Evolutionary conservation across 1,140 invertebrate species (phyloP), one percentile per base, ranked within the genome.

Genomic region (Maconellicoccus hirsutus): DNA sequence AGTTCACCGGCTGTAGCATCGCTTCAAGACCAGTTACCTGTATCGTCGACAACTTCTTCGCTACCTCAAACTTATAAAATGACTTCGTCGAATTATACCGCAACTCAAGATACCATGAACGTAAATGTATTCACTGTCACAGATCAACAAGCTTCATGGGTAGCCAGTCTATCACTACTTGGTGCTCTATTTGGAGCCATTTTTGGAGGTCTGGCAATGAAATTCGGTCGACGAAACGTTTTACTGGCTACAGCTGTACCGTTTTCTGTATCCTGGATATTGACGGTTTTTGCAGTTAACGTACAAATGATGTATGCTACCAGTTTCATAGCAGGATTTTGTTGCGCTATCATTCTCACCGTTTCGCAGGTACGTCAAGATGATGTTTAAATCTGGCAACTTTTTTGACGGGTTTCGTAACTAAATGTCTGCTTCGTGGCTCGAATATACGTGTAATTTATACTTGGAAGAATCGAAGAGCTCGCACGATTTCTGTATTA

Each of bases 1-100:
- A 90, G 87, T 75, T 91, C 89, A 14, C 90, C 90, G 16, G 89
- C 90, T 1, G 84, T 92, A 39, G 89, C 88, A n/a, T 91, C 89
- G 0, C 84, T 92, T 74, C 85, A 91, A 76, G 86, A 89, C 75
- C 82, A 81, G 72, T 80, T 83, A 75, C 75, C 76, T 75, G 61
- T 66, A 22, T 66, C 61, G 19, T 66, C 25, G 21, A 66, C 61
- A 3, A 26, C 61, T 14, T 66, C 61, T 2, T 66, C 61, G 61
- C 25, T 66, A 66, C 79, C 69, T 79, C 80, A 73, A 78, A 38
- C 33, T 29, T 21, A 59, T 8, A 23, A 19, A n/a, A 59, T 23
- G 78, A 76, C 74, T 79, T 80, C 73, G 75, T 79, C 22, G 79
- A 80, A 79, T 79, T 74, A 78, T 77, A 75, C 73, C 23, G 75